These are phyloP conservation scores for Hyaena hyaena DNA, from an alignment of 2,113 vertebrate species.

Conservation along the genomic window DNA sequence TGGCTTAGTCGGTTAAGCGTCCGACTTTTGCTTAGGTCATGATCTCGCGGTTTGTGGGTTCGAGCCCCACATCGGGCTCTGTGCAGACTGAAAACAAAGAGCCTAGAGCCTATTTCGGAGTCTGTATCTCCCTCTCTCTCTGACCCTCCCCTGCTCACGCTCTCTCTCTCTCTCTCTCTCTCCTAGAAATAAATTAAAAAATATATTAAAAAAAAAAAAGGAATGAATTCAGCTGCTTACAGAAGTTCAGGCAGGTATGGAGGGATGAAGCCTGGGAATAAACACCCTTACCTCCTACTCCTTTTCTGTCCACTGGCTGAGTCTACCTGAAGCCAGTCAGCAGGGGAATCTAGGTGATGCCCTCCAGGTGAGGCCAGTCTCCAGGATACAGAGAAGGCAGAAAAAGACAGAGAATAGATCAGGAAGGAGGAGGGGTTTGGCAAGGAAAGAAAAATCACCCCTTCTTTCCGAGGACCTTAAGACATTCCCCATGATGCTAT, in stretches of 20 bases:
- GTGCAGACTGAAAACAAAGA: too few species aligned
- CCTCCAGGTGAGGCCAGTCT: background rate
- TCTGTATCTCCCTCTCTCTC: too few species aligned
- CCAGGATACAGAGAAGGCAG: background rate
- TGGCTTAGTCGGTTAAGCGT: too few species aligned
- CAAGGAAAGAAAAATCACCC: background rate
- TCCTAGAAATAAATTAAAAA: too few species aligned
- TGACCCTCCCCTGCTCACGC: too few species aligned
- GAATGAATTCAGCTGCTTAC: background rate
- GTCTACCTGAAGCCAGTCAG: background rate
- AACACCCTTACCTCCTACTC: background rate
- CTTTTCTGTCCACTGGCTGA: background rate
- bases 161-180: too few species aligned
- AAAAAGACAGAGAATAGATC: background rate
- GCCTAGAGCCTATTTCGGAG: too few species aligned
- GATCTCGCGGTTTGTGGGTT: too few species aligned
- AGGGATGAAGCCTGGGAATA: background rate
- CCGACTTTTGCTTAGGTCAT: too few species aligned
- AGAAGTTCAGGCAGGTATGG: background rate
- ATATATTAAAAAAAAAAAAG: too few species aligned
- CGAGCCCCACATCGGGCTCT: too few species aligned
- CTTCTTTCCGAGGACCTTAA: background rate
- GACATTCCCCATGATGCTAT: background rate
- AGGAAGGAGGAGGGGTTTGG: accelerated
- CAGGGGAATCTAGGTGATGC: too few species aligned